These are phyloP conservation scores for Aeoliscus strigatus DNA, from an alignment of 2,797 vertebrate genomes.

Conservation along the genomic window DNA sequence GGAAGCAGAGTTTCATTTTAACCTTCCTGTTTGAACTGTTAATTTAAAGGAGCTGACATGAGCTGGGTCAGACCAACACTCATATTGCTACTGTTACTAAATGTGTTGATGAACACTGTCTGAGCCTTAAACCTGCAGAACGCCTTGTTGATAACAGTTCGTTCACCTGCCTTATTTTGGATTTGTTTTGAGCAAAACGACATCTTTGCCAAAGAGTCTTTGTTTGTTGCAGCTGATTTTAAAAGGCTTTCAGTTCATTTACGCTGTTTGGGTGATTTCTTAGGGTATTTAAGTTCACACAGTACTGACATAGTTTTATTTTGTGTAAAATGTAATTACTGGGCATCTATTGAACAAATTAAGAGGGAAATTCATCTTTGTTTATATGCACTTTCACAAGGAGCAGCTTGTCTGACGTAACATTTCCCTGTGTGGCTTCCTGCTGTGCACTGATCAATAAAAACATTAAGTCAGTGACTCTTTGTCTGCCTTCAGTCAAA, in stretches of 20 bases:
- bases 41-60: no score
- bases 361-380: no score
- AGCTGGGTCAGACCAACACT: no score
- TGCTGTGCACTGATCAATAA: constrained; percentile 67
- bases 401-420: constrained; percentile 37
- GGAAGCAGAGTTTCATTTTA: no score
- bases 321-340: no score
- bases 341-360: no score
- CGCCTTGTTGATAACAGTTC: constrained; percentile 25
- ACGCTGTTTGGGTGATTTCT: constrained; percentile 16
- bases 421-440: constrained; percentile 40
- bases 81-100: constrained; percentile 13
- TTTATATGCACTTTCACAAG: no score
- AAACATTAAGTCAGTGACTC: constrained; percentile 7
- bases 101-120: constrained; percentile 20
- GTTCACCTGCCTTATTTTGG: constrained; percentile 49
- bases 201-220: constrained; percentile 62
- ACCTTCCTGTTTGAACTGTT: no score
- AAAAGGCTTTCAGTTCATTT: constrained; percentile 20
- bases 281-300: constrained; percentile 33
- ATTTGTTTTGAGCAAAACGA: constrained; percentile 31
- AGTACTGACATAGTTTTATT: no score
- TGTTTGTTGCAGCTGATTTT: no score
- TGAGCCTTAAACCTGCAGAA: constrained; percentile 51
- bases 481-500: constrained; percentile 6